Evolutionary conservation across 30 jellyfish, hydroid and myxozoan species (phyloP).

Genomic region (Calvadosia cruxmelitensis): DNA sequence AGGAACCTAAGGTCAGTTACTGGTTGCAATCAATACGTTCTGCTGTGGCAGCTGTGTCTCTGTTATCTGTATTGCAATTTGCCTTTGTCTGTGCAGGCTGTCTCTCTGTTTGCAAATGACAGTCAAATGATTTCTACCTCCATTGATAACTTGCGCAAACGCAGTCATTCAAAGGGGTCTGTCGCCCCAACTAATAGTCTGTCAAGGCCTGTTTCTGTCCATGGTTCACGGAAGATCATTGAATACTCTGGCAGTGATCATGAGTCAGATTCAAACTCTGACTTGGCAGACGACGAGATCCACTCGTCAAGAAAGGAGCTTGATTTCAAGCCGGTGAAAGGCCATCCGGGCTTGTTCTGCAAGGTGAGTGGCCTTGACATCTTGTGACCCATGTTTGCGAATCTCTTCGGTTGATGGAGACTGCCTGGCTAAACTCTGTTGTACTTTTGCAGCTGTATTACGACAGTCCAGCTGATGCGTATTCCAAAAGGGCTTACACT

Average conservation of each 20-base stretch:
- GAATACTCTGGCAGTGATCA: slow-evolving; percentile 62
- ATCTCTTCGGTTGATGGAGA: too few relatives aligned
- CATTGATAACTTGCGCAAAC: too few relatives aligned
- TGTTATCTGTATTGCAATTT: too few relatives aligned
- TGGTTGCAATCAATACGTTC: too few relatives aligned
- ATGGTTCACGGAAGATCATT: slow-evolving; percentile 72
- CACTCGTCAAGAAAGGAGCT: slow-evolving; percentile 39
- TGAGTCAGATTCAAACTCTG: slow-evolving; percentile 46
- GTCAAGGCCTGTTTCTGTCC: slow-evolving; percentile 56
- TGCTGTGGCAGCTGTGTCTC: too few relatives aligned
- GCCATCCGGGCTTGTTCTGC: slow-evolving; percentile 80
- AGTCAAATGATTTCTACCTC: too few relatives aligned
- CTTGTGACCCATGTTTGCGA: too few relatives aligned
- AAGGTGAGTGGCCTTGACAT: slow-evolving; percentile 56
- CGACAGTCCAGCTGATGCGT: slow-evolving; percentile 63
- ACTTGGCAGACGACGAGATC: slow-evolving; percentile 58
- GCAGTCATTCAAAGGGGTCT: not conserved
- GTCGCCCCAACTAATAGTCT: not conserved
- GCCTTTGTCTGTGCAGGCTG: too few relatives aligned
- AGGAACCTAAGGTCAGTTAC: too few relatives aligned
- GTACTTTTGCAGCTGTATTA: slow-evolving; percentile 39
- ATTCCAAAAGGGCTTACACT: slow-evolving; percentile 48
- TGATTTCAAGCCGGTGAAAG: slow-evolving; percentile 65
- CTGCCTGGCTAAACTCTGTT: too few relatives aligned
- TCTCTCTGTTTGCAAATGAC: too few relatives aligned